These are phyloP conservation scores for Caenorhabditis sp. DNA, from an alignment of 2,888 invertebrate species.

Conservation along the genomic window DNA sequence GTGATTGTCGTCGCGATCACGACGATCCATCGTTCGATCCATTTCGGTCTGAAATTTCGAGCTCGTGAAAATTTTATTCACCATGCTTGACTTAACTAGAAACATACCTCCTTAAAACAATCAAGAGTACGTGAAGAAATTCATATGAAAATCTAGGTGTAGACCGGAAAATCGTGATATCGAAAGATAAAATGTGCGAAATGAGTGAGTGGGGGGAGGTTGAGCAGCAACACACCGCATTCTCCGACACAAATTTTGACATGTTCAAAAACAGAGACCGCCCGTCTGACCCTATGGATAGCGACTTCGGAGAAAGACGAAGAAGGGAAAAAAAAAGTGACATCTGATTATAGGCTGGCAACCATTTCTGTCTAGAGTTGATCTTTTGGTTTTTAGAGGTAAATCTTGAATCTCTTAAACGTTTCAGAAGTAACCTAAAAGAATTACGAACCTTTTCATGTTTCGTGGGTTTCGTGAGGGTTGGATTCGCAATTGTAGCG, in stretches of 20 bases:
- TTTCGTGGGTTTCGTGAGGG: slow-evolving; percentile 16
- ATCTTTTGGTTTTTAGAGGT: neutral
- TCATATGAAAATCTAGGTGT: slow-evolving; percentile 4
- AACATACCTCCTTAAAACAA: neutral
- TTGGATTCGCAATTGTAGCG: slow-evolving; percentile 12
- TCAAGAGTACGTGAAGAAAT: slow-evolving; percentile 1
- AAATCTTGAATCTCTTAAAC: too few species aligned
- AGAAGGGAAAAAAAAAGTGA: slow-evolving; percentile 16
- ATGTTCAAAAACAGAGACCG: slow-evolving; percentile 56
- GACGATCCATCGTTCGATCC: slow-evolving; percentile 70
- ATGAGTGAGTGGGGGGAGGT: slow-evolving; percentile 26
- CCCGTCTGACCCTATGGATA: slow-evolving; percentile 16
- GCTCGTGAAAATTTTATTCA: neutral
- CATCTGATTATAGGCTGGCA: slow-evolving; percentile 25
- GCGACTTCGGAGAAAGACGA: neutral
- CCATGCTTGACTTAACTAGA: neutral
- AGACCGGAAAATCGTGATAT: slow-evolving; percentile 43
- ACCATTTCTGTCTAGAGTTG: neutral
- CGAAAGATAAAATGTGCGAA: slow-evolving; percentile 47
- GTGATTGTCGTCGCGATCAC: slow-evolving; percentile 65
- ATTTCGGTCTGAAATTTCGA: slow-evolving; percentile 54
- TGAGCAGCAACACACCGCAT: neutral
- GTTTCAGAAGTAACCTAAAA: neutral
- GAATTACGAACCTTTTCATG: slow-evolving; percentile 18
- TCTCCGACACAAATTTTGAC: slow-evolving; percentile 39